Base-by-base conservation (phyloP, 2,797 vertebrate species). In the Gadopsis marmoratus region DNA sequence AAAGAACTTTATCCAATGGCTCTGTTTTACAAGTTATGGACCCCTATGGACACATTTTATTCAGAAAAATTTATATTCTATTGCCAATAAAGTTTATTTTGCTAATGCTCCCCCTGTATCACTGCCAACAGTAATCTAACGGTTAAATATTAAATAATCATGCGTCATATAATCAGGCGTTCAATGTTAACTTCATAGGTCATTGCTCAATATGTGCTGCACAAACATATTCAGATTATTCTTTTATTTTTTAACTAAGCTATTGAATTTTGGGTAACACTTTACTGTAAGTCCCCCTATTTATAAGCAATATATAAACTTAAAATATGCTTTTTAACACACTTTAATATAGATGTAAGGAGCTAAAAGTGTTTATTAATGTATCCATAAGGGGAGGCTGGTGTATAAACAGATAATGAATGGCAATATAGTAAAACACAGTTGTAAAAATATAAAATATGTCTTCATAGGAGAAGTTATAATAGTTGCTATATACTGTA, bases 11-110 rank as follows among this genome's bases (percentile, higher is more conserved):
- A 19, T 11, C 19, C 11, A 35, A 48, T 1, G 69, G 53, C 31
- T 61, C n/a, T 48, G 41, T 23, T 74, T 70, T 26, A 54, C 7
- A 41, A 41, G 17, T 68, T 8, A 13, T 45, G n/a, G n/a, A n/a
- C n/a, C 23, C 65, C 50, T 10, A 43, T 23, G 10, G 45, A 45
- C n/a, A 53, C 41, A 41, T 54, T 33, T 50, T 33, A 55, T 19
- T 71, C 26, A 31, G 45, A 6, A 37, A 54, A 56, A 41, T 26
- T 0, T 12, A 10, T 39, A 31, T 67, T 56, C 11, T 7, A 21
- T 3, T 33, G 7, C 37, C 19, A 4, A 23, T 23, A 63, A 9
- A 2, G 37, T 12, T 48, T 26, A 37, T 39, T 50, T 35, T 43
- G 53, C 69, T 31, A 39, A 0, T 53, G 37, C 12, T 65, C 16